Evolutionary conservation across 2,797 vertebrate genomes (phyloP), one percentile per base, ranked within the genome.

Genomic region (Pelochelys cantorii): DNA sequence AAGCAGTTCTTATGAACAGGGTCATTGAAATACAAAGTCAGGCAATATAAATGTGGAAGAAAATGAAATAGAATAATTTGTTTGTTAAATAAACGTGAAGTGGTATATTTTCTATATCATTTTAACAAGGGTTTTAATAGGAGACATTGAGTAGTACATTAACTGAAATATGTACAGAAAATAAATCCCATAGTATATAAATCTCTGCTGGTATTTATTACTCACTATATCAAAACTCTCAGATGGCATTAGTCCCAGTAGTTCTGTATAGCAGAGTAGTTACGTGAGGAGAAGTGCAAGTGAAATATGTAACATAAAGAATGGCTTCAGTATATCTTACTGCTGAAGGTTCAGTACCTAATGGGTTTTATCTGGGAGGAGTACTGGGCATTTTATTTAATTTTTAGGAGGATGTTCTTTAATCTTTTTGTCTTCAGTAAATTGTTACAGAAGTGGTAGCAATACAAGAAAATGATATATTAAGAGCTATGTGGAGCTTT

Each of bases 21-120:
- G 82, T 85, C 88, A 81, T 3, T 97, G 79, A 95, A 95, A 86
- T 94, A 88, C 89, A 71, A 95, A 91, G 94, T 89, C 88, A 81
- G 42, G 74, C 54, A 84, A 86, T 56, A 83, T 55, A 84, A 77
- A 91, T 93, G 57, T 88, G 90, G 88, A 92, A 94, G 86, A 90
- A 79, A 79, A 31, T 90, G 68, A 93, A 87, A 93, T 54, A 89
- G 88, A 91, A 83, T 84, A 79, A 74, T 91, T 93, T 83, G 65
- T 55, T 89, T 31, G 11, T 48, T 81, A 95, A 81, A 88, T 93
- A 94, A 91, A 82, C 81, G 29, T 88, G 84, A 48, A 93, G 86
- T 90, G 12, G 23, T 77, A 48, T 29, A 75, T 85, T 93, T 92
- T 95, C 88, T 85, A 81, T 81, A 48, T 85, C 90, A 88, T 86